phyloP scores from a whole-genome alignment of 2,113 vertebrate species.

The Cichladusa arquata region DNA sequence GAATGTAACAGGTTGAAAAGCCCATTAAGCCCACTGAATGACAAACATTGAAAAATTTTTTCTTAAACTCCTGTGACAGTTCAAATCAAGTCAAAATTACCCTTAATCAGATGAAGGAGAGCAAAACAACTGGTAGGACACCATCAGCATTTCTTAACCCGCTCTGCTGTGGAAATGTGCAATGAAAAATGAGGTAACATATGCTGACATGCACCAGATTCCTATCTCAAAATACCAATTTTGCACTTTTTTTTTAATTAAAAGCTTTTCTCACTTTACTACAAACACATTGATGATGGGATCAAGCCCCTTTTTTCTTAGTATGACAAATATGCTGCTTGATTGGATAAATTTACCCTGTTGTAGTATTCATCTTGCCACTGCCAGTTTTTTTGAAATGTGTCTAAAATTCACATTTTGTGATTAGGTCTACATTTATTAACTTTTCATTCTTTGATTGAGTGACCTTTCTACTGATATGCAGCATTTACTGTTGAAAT shows the following conservation, averaged over 20 bases:
- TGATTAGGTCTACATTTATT: not conserved
- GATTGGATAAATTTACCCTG: not conserved
- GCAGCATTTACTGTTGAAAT: not conserved
- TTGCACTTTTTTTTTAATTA: not conserved
- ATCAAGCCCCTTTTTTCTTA: not conserved
- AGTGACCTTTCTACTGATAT: not conserved
- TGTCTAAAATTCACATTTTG: not conserved
- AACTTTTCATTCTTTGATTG: not conserved
- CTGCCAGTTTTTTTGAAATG: not conserved
- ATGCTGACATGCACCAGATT: not conserved
- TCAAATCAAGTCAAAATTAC: not conserved
- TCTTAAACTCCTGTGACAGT: not conserved
- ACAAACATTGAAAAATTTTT: not conserved
- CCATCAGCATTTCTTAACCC: not conserved
- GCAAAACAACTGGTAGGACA: not conserved
- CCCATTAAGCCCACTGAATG: not conserved
- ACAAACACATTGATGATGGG: not conserved
- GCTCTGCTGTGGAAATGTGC: not conserved
- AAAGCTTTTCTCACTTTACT: not conserved
- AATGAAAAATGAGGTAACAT: not conserved
- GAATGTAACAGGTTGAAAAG: not conserved
- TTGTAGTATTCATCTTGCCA: not conserved
- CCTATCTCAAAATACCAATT: not conserved
- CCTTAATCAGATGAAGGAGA: not conserved
- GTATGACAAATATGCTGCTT: not conserved